Conservation (phyloP, 2,113 vertebrate species). For the Fregata magnificens region DNA sequence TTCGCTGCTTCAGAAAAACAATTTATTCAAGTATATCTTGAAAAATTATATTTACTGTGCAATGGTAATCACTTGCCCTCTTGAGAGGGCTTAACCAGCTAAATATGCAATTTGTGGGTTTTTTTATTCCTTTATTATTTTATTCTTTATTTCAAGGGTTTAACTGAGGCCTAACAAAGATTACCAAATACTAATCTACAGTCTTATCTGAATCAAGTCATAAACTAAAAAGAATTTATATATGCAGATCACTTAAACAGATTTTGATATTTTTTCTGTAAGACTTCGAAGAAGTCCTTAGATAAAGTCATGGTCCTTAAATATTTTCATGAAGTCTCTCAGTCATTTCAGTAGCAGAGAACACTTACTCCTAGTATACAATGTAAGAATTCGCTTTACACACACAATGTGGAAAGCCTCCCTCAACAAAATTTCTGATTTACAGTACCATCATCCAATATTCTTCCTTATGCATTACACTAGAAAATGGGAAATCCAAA, state of each 20-base stretch:
- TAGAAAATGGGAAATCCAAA: neutral
- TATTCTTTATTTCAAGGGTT: neutral
- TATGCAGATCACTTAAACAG: neutral
- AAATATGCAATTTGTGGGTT: neutral
- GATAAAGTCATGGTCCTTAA: fast-evolving
- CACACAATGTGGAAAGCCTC: neutral
- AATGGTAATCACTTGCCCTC: neutral
- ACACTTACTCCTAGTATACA: fast-evolving
- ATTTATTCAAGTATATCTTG: neutral
- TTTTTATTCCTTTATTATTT: neutral
- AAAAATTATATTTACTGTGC: neutral
- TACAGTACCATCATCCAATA: neutral
- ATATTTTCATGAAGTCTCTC: neutral
- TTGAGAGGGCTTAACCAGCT: neutral
- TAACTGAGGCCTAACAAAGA: neutral
- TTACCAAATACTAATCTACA: neutral
- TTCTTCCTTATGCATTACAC: neutral
- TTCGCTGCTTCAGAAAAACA: neutral
- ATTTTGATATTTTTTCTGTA: neutral
- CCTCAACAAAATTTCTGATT: neutral
- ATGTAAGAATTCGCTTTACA: neutral
- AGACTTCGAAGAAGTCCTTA: neutral
- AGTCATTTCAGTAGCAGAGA: neutral
- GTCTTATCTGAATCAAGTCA: neutral
- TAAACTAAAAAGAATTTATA: neutral